phyloP scores from a whole-genome alignment of 2,113 vertebrate genomes.

The Xenopus tropicalis region UCB_Xtro_10.0 CM004445.2:26049001-26049500 shows the following conservation, averaged over 20 bases:
- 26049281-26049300: no score
- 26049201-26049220: neutral
- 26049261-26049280: constrained; percentile 21
- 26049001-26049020: neutral
- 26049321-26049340: constrained; percentile 31
- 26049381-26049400: constrained; percentile 34
- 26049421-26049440: constrained; percentile 12
- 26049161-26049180: constrained; percentile 11
- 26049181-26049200: constrained; percentile 13
- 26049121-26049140: constrained; percentile 4
- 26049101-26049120: neutral
- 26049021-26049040: neutral
- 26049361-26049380: constrained; percentile 30
- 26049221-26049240: constrained; percentile 5
- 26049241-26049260: constrained; percentile 22
- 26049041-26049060: neutral
- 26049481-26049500: neutral
- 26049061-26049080: no score
- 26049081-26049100: no score
- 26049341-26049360: constrained; percentile 15
- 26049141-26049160: constrained; percentile 4
- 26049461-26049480: constrained; percentile 27
- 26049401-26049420: constrained; percentile 29
- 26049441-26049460: constrained; percentile 15
- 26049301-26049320: constrained; percentile 19